A percentile compares a stretch with the other conserved stretches of the same genome.
Evolutionary conservation across 2,888 invertebrate species (phyloP).

Genomic region (Macroteleia sp.): DNA sequence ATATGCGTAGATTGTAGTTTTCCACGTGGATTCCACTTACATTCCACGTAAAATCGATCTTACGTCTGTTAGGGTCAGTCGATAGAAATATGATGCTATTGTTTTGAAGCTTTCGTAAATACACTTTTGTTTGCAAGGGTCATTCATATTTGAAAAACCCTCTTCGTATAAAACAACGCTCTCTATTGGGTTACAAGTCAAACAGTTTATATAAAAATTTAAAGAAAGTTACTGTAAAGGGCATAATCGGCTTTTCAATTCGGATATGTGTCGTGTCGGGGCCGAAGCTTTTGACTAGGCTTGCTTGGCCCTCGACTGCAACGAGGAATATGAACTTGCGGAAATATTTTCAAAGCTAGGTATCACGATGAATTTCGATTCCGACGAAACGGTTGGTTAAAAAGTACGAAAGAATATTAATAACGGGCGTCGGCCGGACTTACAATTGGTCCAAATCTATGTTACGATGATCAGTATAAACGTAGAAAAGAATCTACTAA

Average conservation of each 20-base stretch:
- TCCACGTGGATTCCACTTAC: no score
- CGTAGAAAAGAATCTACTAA: conserved; percentile 18
- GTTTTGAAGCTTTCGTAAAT: no score
- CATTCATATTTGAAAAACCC: no score
- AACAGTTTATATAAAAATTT: no score
- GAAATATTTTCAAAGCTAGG: conserved; percentile 7
- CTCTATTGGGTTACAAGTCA: no score
- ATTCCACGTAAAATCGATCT: no score
- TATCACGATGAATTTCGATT: conserved; percentile 23
- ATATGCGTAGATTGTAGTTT: no score
- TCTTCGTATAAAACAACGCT: no score
- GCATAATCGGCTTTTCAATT: conserved; percentile 5
- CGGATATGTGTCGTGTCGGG: conserved; percentile 7
- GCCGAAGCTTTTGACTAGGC: conserved; percentile 17
- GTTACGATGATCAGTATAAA: conserved; percentile 27
- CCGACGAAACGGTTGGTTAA: not conserved
- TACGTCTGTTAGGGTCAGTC: no score
- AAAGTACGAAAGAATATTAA: conserved; percentile 4
- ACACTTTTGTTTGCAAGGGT: no score
- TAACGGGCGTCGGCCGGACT: conserved; percentile 1
- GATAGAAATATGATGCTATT: no score
- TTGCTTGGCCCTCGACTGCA: conserved; percentile 1
- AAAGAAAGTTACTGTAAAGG: no score
- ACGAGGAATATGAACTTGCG: conserved; percentile 11
- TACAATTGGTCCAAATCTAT: conserved; percentile 6